phyloP scores from a whole-genome alignment of 2,888 invertebrate genomes.

The Apamea monoglypha region DNA sequence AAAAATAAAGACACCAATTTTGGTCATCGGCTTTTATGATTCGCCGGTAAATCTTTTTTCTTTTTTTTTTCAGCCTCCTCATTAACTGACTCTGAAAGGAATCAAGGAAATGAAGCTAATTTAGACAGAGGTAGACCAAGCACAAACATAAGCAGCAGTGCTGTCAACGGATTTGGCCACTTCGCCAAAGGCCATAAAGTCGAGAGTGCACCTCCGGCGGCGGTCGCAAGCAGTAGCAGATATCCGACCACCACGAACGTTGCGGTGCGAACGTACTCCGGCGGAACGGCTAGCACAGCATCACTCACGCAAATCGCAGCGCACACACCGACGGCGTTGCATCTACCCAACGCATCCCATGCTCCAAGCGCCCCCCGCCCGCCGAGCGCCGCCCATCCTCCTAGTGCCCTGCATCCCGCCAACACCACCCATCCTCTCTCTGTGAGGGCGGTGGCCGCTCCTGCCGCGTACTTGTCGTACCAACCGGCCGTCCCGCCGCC shows the following conservation, averaged over 20 bases:
- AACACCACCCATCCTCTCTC: conserved; percentile 15
- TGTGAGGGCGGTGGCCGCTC: conserved; percentile 40
- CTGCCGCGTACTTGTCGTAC: conserved; percentile 55
- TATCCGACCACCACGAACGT: conserved; percentile 39
- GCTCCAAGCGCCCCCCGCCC: not conserved
- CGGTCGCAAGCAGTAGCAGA: conserved; percentile 33
- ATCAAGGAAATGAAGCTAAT: conserved; percentile 11
- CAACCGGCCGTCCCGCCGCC: conserved; percentile 66
- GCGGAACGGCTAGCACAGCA: conserved; percentile 18
- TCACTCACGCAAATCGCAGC: conserved; percentile 13
- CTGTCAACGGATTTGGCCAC: conserved; percentile 45
- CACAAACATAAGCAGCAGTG: conserved; percentile 25
- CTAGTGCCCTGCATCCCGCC: conserved; percentile 7
- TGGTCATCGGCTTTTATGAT: not conserved
- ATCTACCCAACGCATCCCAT: conserved; percentile 7
- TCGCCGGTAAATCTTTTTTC: not conserved
- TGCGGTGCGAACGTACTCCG: conserved; percentile 37
- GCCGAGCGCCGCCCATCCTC: conserved; percentile 12
- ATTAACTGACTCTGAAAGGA: conserved; percentile 22
- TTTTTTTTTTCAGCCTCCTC: conserved; percentile 33
- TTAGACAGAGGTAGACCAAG: conserved; percentile 38
- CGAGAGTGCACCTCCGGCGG: conserved; percentile 11
- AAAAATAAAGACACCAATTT: not conserved
- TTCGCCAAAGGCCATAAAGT: conserved; percentile 44
- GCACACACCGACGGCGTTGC: conserved; percentile 18